A percentile compares a stretch with the other conserved stretches of the same genome.
Conservation (phyloP, 2,888 invertebrate genomes). For the Diarsia brunnea region DNA sequence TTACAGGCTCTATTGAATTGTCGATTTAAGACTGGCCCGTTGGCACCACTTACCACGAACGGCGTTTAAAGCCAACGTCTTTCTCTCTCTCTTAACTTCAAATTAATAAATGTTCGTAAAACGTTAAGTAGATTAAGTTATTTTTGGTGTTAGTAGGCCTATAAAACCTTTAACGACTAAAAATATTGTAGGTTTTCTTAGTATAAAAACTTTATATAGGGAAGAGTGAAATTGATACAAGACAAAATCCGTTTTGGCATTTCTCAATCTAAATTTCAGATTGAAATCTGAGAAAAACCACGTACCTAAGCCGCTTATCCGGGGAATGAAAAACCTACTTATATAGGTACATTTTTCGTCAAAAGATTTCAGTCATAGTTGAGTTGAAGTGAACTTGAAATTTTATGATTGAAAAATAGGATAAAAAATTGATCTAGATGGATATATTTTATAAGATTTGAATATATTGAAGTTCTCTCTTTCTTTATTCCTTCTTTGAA, state of each 20-base stretch:
- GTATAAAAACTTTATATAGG: background rate
- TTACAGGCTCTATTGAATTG: too few species aligned
- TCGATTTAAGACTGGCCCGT: background rate
- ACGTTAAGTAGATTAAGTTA: background rate
- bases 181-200: background rate
- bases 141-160: background rate
- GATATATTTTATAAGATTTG: constrained; percentile 5
- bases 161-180: too few species aligned
- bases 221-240: background rate
- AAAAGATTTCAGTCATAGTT: background rate
- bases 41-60: background rate
- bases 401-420: background rate
- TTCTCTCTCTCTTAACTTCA: background rate
- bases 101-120: background rate
- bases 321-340: background rate
- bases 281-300: background rate
- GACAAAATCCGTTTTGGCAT: background rate
- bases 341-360: background rate
- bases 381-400: background rate
- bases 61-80: background rate
- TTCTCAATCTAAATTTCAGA: background rate
- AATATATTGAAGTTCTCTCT: background rate
- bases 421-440: constrained; percentile 5
- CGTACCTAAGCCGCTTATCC: constrained; percentile 3
- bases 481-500: background rate